Evolutionary conservation across 2,888 invertebrate species (phyloP), one percentile per base, ranked within the genome.

Genomic region (Perizoma flavofasciatum): DNA sequence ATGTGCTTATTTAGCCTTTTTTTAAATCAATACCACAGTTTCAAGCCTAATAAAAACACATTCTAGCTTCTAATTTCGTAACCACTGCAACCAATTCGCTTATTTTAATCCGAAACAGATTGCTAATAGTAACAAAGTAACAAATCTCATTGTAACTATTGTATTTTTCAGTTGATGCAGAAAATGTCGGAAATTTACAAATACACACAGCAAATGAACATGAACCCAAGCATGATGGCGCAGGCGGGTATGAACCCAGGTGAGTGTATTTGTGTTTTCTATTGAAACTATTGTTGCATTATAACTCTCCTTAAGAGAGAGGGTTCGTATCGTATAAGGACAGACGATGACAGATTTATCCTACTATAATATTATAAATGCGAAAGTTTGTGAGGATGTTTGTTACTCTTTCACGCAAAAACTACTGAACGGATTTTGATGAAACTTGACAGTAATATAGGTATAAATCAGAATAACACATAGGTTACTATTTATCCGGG

Each of bases 161-260:
- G 69, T 75, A 33, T 71, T 51, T 77, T 73, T 22, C 79, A 92
- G 92, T 59, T 91, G 73, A 85, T 92, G 88, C 92, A 92, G 80
- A 92, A 92, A 71, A 84, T 92, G 86, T 73, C 71, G 45, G 89
- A 90, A 55, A 79, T 92, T 33, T 88, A 86, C 79, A 91, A 90
- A 69, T 91, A 88, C 68, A 69, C 86, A 11, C 88, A 86, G 55
- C 81, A 86, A 0, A 78, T 82, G 45, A 84, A 89, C 85, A 86
- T 91, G 88, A 86, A 84, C 51, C 84, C 85, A 0, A 82, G 68
- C 5, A 85, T 89, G 90, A 86, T 88, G 86, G 89, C 85, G 49
- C 79, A 89, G 4, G 58, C 49, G 2, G 80, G 82, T 39, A 85
- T 92, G 87, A 88, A 85, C 72, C 66, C 85, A 11, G 88, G 92